Evolutionary conservation across 2,797 vertebrate genomes (phyloP).

Genomic region (Streptopelia turtur): DNA sequence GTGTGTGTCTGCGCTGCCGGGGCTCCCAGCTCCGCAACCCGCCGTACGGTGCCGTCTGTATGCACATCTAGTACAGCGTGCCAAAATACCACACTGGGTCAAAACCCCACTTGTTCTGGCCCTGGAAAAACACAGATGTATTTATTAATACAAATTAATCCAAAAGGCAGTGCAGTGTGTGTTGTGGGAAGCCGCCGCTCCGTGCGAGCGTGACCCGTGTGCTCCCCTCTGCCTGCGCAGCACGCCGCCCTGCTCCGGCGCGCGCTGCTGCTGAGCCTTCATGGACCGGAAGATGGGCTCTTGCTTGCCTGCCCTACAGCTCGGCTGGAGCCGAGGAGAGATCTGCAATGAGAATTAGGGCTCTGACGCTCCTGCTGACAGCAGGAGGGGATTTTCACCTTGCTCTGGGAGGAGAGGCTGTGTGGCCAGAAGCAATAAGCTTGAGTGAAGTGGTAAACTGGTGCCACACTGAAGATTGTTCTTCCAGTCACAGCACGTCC

Average conservation of each 20-base stretch:
- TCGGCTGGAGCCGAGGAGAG: not conserved
- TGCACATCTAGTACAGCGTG: not conserved
- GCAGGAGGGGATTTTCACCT: not conserved
- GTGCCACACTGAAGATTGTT: not conserved
- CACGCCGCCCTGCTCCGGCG: fast-evolving
- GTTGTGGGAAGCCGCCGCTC: not conserved
- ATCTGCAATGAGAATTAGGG: not conserved
- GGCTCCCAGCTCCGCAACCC: not conserved
- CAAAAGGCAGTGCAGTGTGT: too few species aligned
- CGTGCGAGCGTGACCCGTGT: fast-evolving
- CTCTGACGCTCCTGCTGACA: not conserved
- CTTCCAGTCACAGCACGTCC: not conserved
- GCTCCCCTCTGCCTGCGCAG: not conserved
- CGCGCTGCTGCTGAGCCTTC: not conserved
- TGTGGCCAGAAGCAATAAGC: not conserved
- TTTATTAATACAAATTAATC: not conserved
- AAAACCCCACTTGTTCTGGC: not conserved
- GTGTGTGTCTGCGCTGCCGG: not conserved
- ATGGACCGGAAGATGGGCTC: not conserved
- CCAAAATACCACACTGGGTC: not conserved
- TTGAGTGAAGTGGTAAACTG: not conserved
- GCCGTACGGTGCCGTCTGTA: not conserved
- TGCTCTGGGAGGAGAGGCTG: not conserved
- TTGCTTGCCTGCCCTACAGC: not conserved
- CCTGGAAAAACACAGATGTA: not conserved